A percentile compares a stretch with the other conserved stretches of the same genome.
Evolutionary conservation across 1,140 invertebrate species (phyloP).

Genomic region (Mactra quadrangularis): DNA sequence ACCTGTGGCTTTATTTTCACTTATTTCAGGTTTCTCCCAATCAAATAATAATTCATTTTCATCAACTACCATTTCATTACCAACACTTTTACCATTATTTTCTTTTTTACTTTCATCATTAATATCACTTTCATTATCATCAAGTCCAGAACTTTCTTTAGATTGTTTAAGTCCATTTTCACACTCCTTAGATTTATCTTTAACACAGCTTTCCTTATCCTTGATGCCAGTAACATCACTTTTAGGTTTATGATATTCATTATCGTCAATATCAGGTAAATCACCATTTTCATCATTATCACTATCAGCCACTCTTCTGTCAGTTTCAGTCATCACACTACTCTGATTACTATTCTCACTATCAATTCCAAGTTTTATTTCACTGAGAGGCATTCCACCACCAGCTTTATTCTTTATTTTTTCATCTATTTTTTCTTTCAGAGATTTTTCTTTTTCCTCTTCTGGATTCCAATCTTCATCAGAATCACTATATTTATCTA

Average conservation of each 20-base stretch:
- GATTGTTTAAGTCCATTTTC: too few relatives aligned
- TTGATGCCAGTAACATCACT: background rate
- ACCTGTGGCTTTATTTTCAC: background rate
- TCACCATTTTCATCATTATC: slow-evolving; percentile 19
- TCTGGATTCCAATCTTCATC: slow-evolving; percentile 56
- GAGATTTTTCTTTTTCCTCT: slow-evolving; percentile 26
- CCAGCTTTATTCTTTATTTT: slow-evolving; percentile 29
- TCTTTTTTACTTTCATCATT: background rate
- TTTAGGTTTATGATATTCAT: background rate
- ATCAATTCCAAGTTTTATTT: slow-evolving; percentile 6
- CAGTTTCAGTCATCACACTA: slow-evolving; percentile 7
- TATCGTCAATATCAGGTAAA: slow-evolving; percentile 32
- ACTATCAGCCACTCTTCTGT: background rate
- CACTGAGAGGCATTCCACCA: slow-evolving; percentile 29
- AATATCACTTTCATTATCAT: background rate
- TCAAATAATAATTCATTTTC: slow-evolving; percentile 1
- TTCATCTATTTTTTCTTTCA: slow-evolving; percentile 39
- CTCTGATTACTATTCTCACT: slow-evolving; percentile 4
- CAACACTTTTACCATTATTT: background rate
- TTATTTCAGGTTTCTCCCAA: slow-evolving; percentile 24
- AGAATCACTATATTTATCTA: slow-evolving; percentile 58
- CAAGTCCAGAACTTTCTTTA: too few relatives aligned
- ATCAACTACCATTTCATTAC: background rate
- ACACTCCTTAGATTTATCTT: too few relatives aligned
- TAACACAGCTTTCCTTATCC: background rate